Evolutionary conservation across 2,888 invertebrate genomes (phyloP), one percentile per base, ranked within the genome.

Genomic region (Linyphia triangularis): DNA sequence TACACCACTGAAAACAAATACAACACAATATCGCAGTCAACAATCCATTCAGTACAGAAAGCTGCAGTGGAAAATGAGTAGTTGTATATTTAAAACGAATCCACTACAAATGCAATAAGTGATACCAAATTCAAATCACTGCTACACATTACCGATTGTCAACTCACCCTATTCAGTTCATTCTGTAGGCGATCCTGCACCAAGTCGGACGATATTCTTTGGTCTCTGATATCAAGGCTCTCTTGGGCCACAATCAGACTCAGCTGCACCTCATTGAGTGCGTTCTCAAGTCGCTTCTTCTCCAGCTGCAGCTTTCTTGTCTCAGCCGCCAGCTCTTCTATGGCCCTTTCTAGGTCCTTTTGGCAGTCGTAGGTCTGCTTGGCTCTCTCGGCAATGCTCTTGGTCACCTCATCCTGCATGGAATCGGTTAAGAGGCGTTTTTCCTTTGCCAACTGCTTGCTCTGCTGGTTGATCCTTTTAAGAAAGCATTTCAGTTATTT

Each of bases 311-410:
- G 51, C 37, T 88, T 86, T 16, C 72, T 72, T 7, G 43, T 78
- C 19, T 89, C 86, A 19, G 70, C 33, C 4, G 83, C 88, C n/a
- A 89, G 63, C 10, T 84, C 63, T 28, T 89, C 89, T 4, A 89
- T 70, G 9, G 61, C 33, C 28, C 77, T 73, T 91, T 96, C 96
- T 26, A 96, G 93, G 91, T 96, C 96, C 22, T 94, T 94, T 93
- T 96, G 96, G 96, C 96, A 96, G 91, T 95, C 94, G 91, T 95
- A 95, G 79, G 96, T 94, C 89, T 96, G 95, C 91, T 94, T 94
- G 6, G 95, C 95, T 73, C 96, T 94, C 90, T 94, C 94, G 78
- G 94, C 94, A 22, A 96, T 91, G 84, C 95, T 93, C 89, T 95
- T 95, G 0, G 95, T 95, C 88, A 95, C 96, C 90, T 96, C 95